Conservation (phyloP, 2,888 invertebrate species). For the Cephus pygmeus region DNA sequence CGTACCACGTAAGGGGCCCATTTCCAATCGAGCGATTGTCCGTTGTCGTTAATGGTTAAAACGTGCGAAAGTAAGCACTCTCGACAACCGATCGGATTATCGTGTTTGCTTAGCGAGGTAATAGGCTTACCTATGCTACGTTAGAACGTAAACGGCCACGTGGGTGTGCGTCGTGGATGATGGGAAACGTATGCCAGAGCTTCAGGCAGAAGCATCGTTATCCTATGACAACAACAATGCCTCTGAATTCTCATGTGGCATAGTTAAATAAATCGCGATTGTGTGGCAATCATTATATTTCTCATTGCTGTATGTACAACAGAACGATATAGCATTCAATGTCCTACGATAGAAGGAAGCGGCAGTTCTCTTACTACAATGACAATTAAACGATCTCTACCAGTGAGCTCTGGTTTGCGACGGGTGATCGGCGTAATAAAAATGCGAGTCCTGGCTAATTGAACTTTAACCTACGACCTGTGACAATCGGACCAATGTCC, state of each 20-base stretch:
- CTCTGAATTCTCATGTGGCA: background rate
- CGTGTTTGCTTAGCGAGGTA: constrained; percentile 51
- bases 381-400: constrained; percentile 10
- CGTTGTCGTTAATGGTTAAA: constrained; percentile 46
- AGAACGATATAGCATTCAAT: background rate
- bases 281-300: background rate
- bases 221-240: background rate
- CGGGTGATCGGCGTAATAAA: constrained; percentile 7
- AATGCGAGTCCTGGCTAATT: constrained; percentile 9
- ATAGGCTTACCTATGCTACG: constrained; percentile 45
- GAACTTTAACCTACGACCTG: background rate
- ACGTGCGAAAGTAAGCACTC: constrained; percentile 60
- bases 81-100: constrained; percentile 53
- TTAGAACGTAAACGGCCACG: constrained; percentile 24
- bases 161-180: constrained; percentile 9
- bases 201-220: background rate
- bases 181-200: background rate
- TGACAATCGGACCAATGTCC: background rate
- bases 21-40: background rate
- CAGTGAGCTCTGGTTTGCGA: constrained; percentile 5
- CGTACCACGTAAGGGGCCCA: background rate
- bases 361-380: background rate
- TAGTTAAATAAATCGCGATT: background rate
- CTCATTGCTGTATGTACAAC: background rate
- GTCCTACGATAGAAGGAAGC: background rate